Conservation (phyloP, 1,140 invertebrate species). For the Pollicipes pollicipes region DNA sequence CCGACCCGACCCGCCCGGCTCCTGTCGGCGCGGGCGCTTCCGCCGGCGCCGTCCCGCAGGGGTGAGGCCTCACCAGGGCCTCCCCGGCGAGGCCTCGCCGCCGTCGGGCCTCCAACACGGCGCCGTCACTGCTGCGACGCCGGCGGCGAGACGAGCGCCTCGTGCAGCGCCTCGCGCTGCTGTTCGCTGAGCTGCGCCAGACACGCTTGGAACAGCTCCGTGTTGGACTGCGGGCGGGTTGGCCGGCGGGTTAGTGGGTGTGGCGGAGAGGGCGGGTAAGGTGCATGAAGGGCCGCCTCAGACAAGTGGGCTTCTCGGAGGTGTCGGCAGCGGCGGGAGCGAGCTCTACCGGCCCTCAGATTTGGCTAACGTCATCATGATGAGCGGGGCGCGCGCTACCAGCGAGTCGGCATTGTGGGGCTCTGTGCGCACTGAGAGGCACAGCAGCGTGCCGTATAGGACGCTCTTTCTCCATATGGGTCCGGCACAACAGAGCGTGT, state of each 20-base stretch:
- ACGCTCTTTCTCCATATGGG: no score
- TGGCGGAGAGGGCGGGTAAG: conserved; percentile 44
- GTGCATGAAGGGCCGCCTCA: conserved; percentile 49
- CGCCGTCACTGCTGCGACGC: no score
- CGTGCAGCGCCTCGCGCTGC: conserved; percentile 60
- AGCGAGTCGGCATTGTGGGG: no score
- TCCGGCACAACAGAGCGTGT: no score
- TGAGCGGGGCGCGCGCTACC: no score
- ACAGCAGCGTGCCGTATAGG: no score
- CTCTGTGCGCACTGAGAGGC: no score
- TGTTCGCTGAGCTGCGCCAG: conserved; percentile 51
- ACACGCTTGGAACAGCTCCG: conserved; percentile 61
- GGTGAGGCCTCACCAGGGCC: conserved; percentile 20
- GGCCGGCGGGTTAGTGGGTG: conserved; percentile 47
- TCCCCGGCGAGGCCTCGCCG: no score
- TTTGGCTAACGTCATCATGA: neutral
- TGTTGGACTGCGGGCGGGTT: conserved; percentile 44
- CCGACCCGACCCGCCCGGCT: no score
- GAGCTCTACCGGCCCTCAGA: neutral
- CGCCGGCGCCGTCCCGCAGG: no score
- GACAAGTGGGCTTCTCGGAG: neutral
- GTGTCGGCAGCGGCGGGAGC: neutral
- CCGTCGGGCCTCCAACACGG: no score
- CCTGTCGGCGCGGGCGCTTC: neutral
- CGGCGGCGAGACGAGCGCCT: no score